phyloP scores from a whole-genome alignment of 2,888 invertebrate species.

The Scaeva pyrastri region DNA sequence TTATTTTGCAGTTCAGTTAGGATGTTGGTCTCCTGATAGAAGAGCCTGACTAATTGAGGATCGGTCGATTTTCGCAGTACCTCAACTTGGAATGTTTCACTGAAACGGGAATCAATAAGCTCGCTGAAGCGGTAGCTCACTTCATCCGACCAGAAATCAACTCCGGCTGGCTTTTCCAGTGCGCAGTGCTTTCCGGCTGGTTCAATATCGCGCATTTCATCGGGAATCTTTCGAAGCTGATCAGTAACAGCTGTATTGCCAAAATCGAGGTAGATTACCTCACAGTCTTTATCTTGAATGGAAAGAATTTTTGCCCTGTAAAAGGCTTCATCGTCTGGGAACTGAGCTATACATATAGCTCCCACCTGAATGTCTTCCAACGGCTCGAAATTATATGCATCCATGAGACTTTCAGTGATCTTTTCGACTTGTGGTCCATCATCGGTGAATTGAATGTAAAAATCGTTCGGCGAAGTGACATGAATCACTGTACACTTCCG shows the following conservation, averaged over 20 bases:
- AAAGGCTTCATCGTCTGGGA: slow-evolving; percentile 92
- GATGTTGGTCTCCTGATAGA: slow-evolving; percentile 81
- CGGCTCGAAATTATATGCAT: slow-evolving; percentile 79
- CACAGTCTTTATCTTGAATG: slow-evolving; percentile 89
- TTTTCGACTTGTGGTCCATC: slow-evolving; percentile 80
- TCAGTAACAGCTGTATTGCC: slow-evolving; percentile 87
- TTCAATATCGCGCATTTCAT: slow-evolving; percentile 85
- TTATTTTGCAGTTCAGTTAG: slow-evolving; percentile 79
- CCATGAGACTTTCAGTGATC: slow-evolving; percentile 81
- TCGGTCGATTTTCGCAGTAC: slow-evolving; percentile 66
- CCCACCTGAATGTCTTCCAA: slow-evolving; percentile 83
- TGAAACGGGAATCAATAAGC: slow-evolving; percentile 88
- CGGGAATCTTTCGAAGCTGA: slow-evolving; percentile 86
- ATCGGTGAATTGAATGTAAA: slow-evolving; percentile 88
- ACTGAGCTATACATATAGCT: slow-evolving; percentile 90
- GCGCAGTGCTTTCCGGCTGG: slow-evolving; percentile 87
- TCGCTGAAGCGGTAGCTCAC: slow-evolving; percentile 87
- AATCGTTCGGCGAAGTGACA: slow-evolving; percentile 88
- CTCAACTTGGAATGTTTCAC: slow-evolving; percentile 82
- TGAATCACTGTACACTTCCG: slow-evolving; percentile 88
- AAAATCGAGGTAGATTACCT: slow-evolving; percentile 90
- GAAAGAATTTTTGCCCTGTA: slow-evolving; percentile 95
- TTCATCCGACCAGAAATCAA: slow-evolving; percentile 86
- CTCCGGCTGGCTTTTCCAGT: slow-evolving; percentile 84
- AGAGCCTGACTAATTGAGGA: slow-evolving; percentile 80